Base-by-base conservation (phyloP, 2,888 invertebrate species). In the Silvanus unidentatus region DNA sequence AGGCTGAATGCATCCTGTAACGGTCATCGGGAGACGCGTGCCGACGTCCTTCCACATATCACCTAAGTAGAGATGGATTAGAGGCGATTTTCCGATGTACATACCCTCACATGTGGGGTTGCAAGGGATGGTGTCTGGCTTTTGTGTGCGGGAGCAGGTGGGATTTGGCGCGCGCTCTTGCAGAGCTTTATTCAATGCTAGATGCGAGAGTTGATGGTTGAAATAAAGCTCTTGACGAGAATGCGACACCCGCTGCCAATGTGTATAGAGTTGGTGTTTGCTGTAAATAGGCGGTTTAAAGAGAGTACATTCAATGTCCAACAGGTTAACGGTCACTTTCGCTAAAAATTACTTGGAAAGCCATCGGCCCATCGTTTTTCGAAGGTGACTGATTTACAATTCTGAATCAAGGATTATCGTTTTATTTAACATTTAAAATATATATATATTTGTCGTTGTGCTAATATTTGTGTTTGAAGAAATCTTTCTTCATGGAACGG, bases 21-120 rank as follows among this genome's bases (percentile, higher is more conserved):
- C 66, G 66, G 66, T 66, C 66, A 66, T 63, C 59, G 47, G 53
- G 56, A 53, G 63, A 58, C 66, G 66, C 65, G 66, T 66, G 66
- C 66, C 65, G 58, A 49, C 59, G 57, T 56, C 54, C 55, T 48
- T 54, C 47, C 48, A 40, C 39, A 40, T 42, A 28, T 34, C 34
- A 49, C 50, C 45, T 54, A 48, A 42, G 14, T 36, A 16, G 3
- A 6, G n/a, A 6, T 12, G 6, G 10, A 39, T 15, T 60, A 62
- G 40, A 51, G 59, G 37, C 44, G 42, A 52, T 32, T 50, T 50
- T 60, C 39, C 15, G 45, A 49, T 22, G 38, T 38, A 28, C 45
- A 52, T 51, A 47, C 49, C 52, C 57, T 48, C 49, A 51, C 49
- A 53, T 49, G 49, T 57, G 57, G 57, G 59, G 57, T 59, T 55